Evolutionary conservation across 1,140 invertebrate genomes (phyloP), one percentile per base, ranked within the genome.

Genomic region (Piezodorus guildinii): DNA sequence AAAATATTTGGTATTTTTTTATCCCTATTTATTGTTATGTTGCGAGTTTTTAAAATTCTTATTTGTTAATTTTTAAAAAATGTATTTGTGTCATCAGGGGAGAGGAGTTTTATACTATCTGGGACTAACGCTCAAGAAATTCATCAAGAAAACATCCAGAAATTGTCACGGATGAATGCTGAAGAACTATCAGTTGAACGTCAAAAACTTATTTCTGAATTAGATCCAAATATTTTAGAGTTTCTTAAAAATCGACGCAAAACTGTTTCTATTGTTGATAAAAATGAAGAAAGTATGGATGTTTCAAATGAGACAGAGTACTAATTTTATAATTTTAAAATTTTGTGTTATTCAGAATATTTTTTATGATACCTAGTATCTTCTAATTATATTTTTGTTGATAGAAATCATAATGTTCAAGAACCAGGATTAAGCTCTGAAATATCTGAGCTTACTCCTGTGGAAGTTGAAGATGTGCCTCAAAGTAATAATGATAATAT

Each of bases 111-210:
- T 54, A 76, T 84, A 49, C n/a, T 85, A 30, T 72, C 73, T 49
- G 79, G 79, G 23, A 62, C 71, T 16, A 79, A 82, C 68, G 77
- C 79, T 25, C 72, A 79, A 58, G 75, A 78, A 65, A 88, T 93
- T 69, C 87, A 93, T 69, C 71, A 78, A 66, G 83, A 88, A 74
- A 94, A 94, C 75, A 21, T 86, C 0, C 72, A 82, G 69, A 75
- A 80, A 63, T 70, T 94, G 2, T 76, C 75, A 39, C 71, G 78
- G 70, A 90, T 94, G 87, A 80, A 79, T 2, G 72, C 82, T 65
- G 78, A 84, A 64, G 86, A 95, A 71, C 92, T 94, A 67, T 69
- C 87, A 19, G 75, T 80, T 60, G 89, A 91, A 74, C 81, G 84
- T 70, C 72, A 83, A 65, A 83, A 85, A 71, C 69, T 92, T 3